Conservation (phyloP, 1,140 invertebrate genomes). For the Drosophila tropicalis region DNA sequence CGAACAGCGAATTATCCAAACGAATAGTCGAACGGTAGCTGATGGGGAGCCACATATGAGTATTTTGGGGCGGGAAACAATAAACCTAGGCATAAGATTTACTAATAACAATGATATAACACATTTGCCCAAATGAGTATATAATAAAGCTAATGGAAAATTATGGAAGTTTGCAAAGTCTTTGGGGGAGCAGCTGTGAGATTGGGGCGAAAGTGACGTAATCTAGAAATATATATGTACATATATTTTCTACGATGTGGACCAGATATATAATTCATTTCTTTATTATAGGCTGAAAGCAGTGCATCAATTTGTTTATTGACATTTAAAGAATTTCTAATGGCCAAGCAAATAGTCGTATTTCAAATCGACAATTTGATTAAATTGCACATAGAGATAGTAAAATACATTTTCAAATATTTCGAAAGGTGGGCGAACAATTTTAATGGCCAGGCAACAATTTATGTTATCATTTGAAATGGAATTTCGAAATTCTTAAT, state of each 20-base stretch:
- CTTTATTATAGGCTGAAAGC: neutral
- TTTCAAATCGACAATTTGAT: constrained; percentile 6
- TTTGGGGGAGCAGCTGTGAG: neutral
- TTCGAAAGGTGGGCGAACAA: neutral
- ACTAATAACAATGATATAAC: constrained; percentile 81
- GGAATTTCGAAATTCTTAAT: constrained; percentile 51
- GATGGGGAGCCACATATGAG: constrained; percentile 35
- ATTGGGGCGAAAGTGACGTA: constrained; percentile 10
- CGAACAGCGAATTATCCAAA: constrained; percentile 30
- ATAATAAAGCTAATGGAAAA: constrained; percentile 81
- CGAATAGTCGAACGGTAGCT: constrained; percentile 46
- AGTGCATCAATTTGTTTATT: constrained; percentile 17
- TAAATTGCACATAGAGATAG: neutral
- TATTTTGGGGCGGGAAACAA: constrained; percentile 25
- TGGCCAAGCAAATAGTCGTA: constrained; percentile 10
- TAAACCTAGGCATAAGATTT: constrained; percentile 71
- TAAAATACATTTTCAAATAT: neutral
- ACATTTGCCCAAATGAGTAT: constrained; percentile 75
- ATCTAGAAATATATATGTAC: constrained; percentile 12
- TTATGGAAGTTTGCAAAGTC: constrained; percentile 38
- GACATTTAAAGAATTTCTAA: constrained; percentile 38
- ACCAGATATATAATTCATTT: constrained; percentile 1
- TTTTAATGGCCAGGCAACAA: constrained; percentile 13
- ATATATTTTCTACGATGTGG: neutral
- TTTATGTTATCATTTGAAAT: constrained; percentile 50